Base-by-base conservation (phyloP, 2,888 invertebrate genomes). In the Agapostemon virescens region DNA sequence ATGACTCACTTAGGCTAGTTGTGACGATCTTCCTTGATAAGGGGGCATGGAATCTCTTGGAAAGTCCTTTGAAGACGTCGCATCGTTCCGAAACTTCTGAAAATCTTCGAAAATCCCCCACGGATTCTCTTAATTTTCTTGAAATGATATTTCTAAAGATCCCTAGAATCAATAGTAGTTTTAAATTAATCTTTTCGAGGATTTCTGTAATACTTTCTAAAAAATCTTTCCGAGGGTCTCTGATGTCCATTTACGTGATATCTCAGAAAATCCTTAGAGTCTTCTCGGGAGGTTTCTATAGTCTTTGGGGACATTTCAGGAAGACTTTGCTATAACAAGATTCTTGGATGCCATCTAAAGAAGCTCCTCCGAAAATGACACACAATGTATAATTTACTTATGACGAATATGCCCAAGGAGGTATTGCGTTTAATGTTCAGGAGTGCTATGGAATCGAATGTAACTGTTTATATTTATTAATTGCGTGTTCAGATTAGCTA, bases 381-480 rank as follows among this genome's bases (percentile, higher is more conserved):
- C 11, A n/a, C 11, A 11, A 23, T 23, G 17, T n/a, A 20, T n/a
- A 61, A 61, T 61, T 61, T 20, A 30, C 33, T 30, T 61, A 3
- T 9, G 20, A 9, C 33, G 11, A 20, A 2, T 33, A 11, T 20
- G 3, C 9, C 9, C 33, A 49, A n/a, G 49, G 4, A 20, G 9
- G 33, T 61, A 33, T n/a, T 13, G n/a, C 4, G 63, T n/a, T 20
- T 9, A n/a, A 36, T 13, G n/a, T 36, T 13, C 36, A 11, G 36
- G 5, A n/a, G 11, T 20, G 9, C 9, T n/a, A 9, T 11, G 11
- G 4, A 63, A 36, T 11, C n/a, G 11, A 33, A 33, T 63, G 11
- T 33, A 20, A 30, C 58, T 3, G 63, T 9, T 36, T n/a, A 26
- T 13, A 49, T 17, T 70, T 77, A 79, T 79, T 77, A 79, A 79